Evolutionary conservation across 2,113 vertebrate genomes (phyloP).

Genomic region (Gallinago media): DNA sequence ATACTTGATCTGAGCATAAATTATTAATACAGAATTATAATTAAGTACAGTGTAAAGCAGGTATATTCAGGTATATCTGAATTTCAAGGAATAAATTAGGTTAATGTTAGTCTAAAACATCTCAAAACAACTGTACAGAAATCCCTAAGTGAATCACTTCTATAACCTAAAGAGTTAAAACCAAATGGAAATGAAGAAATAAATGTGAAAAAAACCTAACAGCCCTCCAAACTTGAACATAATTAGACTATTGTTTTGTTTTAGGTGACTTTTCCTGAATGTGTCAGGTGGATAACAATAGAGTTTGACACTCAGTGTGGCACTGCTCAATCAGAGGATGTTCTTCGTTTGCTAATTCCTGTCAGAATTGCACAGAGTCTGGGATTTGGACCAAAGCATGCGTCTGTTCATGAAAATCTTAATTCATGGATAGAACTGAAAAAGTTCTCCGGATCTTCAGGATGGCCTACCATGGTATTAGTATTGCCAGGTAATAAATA

Average conservation of each 20-base stretch:
- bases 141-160: not conserved
- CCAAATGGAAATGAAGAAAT: not conserved
- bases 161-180: not conserved
- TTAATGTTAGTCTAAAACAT: not conserved
- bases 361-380: slow-evolving; percentile 88
- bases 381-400: slow-evolving; percentile 86
- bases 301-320: slow-evolving; percentile 97
- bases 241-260: not conserved
- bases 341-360: slow-evolving; percentile 93
- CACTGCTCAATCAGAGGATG: slow-evolving; percentile 96
- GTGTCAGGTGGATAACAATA: slow-evolving; percentile 95
- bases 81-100: not conserved
- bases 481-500: slow-evolving; percentile 89
- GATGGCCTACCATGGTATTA: slow-evolving; percentile 94
- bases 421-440: slow-evolving; percentile 98
- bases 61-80: not conserved
- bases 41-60: not conserved
- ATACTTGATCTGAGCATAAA: not conserved
- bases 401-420: slow-evolving; percentile 90
- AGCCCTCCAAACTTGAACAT: not conserved
- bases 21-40: not conserved
- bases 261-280: slow-evolving; percentile 97
- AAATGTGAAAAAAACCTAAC: accelerated
- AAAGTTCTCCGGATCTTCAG: slow-evolving; percentile 93
- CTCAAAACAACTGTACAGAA: not conserved